Base-by-base conservation (phyloP, 2,113 vertebrate genomes). In the Pteronura brasiliensis region DNA sequence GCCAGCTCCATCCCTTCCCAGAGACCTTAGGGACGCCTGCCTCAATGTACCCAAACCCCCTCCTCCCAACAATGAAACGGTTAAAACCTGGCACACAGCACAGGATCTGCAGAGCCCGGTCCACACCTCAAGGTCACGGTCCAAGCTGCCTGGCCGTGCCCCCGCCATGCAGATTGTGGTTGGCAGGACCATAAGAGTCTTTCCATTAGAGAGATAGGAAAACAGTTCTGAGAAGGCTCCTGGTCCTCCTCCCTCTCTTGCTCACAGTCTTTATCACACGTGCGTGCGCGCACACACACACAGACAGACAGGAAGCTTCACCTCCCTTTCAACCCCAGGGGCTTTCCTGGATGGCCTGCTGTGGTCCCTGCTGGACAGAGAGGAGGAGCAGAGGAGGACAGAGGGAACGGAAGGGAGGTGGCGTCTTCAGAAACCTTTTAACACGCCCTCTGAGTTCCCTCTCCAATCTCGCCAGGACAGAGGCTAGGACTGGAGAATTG, bases 81-180 rank as follows among this genome's bases (percentile, higher is more conserved):
- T 59, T 42, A 87, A 39, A 18, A 7, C 10, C 3, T 7, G 76
- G 44, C 31, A 29, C 34, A 49, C 0, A 34, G 34, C 34, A 59
- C 34, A 17, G 49, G 4, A 8, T 17, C 29, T 34, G 80, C 27
- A 59, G 72, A 69, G 39, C 25, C 59, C 72, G 13, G 9, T 57
- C 36, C 8, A 57, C 34, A 47, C 17, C 74, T 79, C 42, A 65
- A 14, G 42, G 44, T 25, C 31, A 15, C 88, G 2, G 7, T 88
- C 81, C 27, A 23, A 13, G 25, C 57, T 29, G 69, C 39, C 29
- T 39, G 42, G 29, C 6, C 3, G 20, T 2, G 20, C 52, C 15
- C 25, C 59, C 44, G 20, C 34, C n/a, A 3, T 4, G n/a, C 0
- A 1, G 36, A 49, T 25, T 17, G n/a, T 9, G 42, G 67, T n/a